phyloP scores from a whole-genome alignment of 2,113 vertebrate genomes.

The Dolichotis patagonum region DNA sequence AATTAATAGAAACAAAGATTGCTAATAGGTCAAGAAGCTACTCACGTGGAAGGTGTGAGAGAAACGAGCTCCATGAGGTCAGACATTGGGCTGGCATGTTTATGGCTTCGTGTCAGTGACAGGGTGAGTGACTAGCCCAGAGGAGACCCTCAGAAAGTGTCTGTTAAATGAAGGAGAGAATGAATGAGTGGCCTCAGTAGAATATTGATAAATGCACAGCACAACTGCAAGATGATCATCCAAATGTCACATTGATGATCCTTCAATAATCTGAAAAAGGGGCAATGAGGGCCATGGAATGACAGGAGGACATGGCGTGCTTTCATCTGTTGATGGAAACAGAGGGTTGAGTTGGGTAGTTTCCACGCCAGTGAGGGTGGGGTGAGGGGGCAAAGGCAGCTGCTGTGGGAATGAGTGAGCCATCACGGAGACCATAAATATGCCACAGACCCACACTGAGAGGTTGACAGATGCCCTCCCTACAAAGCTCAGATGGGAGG shows the following conservation, averaged over 20 bases:
- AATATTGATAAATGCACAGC: not conserved
- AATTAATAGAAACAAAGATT: constrained; percentile 18
- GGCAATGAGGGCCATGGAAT: not conserved
- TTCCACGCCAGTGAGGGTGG: not conserved
- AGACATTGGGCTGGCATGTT: not conserved
- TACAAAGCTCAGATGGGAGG: constrained; percentile 17
- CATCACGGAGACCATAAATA: not conserved
- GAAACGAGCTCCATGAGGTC: not conserved
- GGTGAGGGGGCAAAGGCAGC: constrained; percentile 32
- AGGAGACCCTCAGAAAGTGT: not conserved
- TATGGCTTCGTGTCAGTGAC: not conserved
- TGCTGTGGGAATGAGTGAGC: constrained; percentile 21
- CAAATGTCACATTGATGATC: not conserved
- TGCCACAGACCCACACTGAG: not conserved
- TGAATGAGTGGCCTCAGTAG: not conserved
- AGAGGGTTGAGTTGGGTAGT: not conserved
- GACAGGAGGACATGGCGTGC: not conserved
- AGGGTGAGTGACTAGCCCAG: not conserved
- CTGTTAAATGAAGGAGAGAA: not conserved
- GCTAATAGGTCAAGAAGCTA: not conserved
- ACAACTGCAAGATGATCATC: not conserved
- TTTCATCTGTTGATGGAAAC: constrained; percentile 25
- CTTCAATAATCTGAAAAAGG: not conserved
- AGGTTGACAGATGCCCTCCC: constrained; percentile 60
- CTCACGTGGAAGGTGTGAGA: not conserved